Base-by-base conservation (phyloP, 2,797 vertebrate species). In the Potorous gilbertii region DNA sequence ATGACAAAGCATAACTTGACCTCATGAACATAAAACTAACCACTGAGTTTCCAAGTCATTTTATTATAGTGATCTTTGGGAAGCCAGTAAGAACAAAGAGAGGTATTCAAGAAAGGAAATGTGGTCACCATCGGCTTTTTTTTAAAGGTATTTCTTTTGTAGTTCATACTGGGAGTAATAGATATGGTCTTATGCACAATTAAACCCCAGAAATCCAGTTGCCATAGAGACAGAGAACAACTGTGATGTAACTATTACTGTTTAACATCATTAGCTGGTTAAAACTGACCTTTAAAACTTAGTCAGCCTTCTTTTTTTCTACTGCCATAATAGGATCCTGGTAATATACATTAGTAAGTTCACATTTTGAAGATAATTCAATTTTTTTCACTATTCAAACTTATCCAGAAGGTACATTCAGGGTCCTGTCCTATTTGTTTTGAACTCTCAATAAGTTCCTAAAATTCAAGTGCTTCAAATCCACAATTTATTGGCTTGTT, bases 131-230 rank as follows among this genome's bases (percentile, higher is more conserved):
- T 94, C 94, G 55, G 0, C 91, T 96, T 95, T 94, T 93, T 95
- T 97, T 98, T 95, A 34, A n/a, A 97, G 95, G 90, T 97, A 94
- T 93, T 98, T 92, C 96, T 98, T 50, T 98, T 98, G 96, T 97
- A 98, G 97, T 97, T 98, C 81, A 94, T 97, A 94, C 97, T 98
- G 90, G 96, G 97, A 96, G 93, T 96, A 98, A 97, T 98, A 98
- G 98, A 55, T 95, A 50, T 66, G 29, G 0, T 29, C 97, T 95
- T 92, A 91, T 55, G 12, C 95, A 97, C 95, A 94, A 91, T 56
- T 54, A 50, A 46, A 13, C 14, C 59, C 55, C 55, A 13, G 91
- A 90, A 91, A 95, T 93, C 90, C 92, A 1, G 90, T 93, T 97
- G 59, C 95, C 92, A 74, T 56, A 11, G 87, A 10, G 12, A 97